Conservation (phyloP, 2,113 vertebrate genomes). For the Anthoscopus minutus region DNA sequence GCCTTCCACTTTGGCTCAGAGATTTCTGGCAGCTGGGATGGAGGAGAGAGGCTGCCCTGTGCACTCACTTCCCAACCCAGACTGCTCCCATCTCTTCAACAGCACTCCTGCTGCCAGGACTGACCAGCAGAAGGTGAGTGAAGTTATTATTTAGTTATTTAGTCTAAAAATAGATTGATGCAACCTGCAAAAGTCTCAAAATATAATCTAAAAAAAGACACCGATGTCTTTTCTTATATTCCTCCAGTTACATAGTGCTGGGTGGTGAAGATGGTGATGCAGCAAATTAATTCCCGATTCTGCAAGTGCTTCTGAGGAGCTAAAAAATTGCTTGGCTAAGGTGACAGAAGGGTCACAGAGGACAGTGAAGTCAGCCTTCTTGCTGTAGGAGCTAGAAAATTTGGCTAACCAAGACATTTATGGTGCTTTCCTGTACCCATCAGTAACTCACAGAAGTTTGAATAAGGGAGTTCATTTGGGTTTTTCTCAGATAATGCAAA, state of each 20-base stretch:
- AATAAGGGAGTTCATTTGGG: background rate
- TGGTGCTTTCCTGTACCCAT: background rate
- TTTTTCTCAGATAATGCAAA: background rate
- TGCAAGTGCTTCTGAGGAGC: background rate
- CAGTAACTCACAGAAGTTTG: background rate
- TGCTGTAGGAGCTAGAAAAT: background rate
- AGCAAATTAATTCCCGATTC: constrained; percentile 8
- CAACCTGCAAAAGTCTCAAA: background rate
- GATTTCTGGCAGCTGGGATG: background rate
- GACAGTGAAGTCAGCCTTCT: background rate
- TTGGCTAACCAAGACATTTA: background rate
- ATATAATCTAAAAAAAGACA: background rate
- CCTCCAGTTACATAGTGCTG: background rate
- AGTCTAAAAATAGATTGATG: background rate
- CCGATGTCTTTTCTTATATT: background rate
- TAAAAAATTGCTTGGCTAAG: background rate
- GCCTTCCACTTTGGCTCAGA: background rate
- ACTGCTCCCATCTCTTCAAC: background rate
- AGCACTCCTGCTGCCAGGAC: background rate
- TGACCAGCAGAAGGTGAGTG: background rate
- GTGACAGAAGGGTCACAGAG: background rate
- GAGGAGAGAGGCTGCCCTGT: background rate
- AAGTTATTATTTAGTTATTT: background rate
- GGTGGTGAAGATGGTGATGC: background rate
- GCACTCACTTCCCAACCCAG: background rate